A percentile compares a stretch with the other conserved stretches of the same genome.
Evolutionary conservation across 1,140 invertebrate species (phyloP).

Genomic region (Drosophila pectinifera): DNA sequence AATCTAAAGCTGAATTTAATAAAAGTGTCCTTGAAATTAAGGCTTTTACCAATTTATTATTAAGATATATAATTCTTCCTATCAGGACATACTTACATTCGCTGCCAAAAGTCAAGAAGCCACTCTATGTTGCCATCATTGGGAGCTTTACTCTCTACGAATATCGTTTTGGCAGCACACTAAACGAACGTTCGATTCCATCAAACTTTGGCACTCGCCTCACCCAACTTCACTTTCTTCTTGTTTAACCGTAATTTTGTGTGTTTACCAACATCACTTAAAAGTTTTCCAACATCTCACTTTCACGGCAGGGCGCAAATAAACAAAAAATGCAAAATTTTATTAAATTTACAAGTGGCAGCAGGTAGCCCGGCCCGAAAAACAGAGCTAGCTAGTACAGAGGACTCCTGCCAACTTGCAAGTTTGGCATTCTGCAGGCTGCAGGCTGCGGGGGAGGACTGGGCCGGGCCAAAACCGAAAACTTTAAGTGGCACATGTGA

Average conservation of each 20-base stretch:
- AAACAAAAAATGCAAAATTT: conserved; percentile 58
- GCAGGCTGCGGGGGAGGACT: conserved; percentile 32
- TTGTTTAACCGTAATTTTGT: conserved; percentile 53
- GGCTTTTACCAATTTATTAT: neutral
- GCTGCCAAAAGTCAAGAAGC: neutral
- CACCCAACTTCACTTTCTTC: conserved; percentile 15
- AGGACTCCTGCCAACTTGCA: conserved; percentile 36
- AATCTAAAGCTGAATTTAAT: too few species aligned
- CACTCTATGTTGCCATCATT: neutral
- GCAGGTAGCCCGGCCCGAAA: conserved; percentile 32
- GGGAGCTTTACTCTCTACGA: conserved; percentile 6
- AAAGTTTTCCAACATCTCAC: conserved; percentile 66
- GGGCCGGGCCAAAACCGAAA: conserved; percentile 44
- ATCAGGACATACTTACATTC: neutral
- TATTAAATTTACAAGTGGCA: conserved; percentile 75
- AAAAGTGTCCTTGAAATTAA: too few species aligned
- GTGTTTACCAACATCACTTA: conserved; percentile 71
- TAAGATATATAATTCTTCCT: too few species aligned
- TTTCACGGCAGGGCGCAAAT: conserved; percentile 49
- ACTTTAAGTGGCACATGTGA: conserved; percentile 80
- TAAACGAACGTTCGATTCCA: conserved; percentile 47
- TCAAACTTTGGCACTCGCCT: conserved; percentile 10
- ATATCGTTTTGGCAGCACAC: conserved; percentile 17
- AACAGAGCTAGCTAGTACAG: conserved; percentile 1
- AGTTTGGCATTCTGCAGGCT: conserved; percentile 45